Conservation (phyloP, 1,140 invertebrate species). For the Macrosteles quadrilineatus region DNA sequence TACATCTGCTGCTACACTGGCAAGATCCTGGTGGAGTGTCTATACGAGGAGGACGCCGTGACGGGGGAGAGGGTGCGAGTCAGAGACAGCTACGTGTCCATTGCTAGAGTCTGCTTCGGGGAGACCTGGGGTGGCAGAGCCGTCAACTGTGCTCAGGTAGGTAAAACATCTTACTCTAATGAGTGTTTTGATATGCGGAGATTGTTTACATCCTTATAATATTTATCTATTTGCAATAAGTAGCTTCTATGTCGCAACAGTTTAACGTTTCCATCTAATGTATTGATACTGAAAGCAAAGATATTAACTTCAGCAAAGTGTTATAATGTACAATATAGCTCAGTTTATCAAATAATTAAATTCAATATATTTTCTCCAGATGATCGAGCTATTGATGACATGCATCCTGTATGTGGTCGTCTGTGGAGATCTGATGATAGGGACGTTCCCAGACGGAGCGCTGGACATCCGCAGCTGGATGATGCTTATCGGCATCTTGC, state of each 20-base stretch:
- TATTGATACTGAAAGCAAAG: no score
- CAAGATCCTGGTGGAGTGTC: constrained; percentile 93
- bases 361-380: constrained; percentile 70
- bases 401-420: constrained; percentile 99
- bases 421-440: constrained; percentile 96
- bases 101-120: constrained; percentile 93
- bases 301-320: no score
- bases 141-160: constrained; percentile 76
- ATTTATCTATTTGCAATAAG: no score
- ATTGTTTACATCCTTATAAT: no score
- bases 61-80: constrained; percentile 71
- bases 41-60: constrained; percentile 87
- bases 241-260: no score
- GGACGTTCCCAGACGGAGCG: constrained; percentile 88
- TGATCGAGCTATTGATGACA: constrained; percentile 98
- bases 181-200: no score
- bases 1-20: constrained; percentile 99
- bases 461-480: constrained; percentile 93
- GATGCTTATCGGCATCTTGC: constrained; percentile 91
- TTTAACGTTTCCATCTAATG: no score
- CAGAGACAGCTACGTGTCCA: constrained; percentile 91
- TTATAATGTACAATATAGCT: no score
- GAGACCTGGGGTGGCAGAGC: constrained; percentile 82
- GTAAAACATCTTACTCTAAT: no score
- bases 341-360: no score